Percentiles rank a stretch among this genome's conserved stretches.
Evolutionary conservation across 2,888 invertebrate species (phyloP).

Genomic region (Microplitis manilae): DNA sequence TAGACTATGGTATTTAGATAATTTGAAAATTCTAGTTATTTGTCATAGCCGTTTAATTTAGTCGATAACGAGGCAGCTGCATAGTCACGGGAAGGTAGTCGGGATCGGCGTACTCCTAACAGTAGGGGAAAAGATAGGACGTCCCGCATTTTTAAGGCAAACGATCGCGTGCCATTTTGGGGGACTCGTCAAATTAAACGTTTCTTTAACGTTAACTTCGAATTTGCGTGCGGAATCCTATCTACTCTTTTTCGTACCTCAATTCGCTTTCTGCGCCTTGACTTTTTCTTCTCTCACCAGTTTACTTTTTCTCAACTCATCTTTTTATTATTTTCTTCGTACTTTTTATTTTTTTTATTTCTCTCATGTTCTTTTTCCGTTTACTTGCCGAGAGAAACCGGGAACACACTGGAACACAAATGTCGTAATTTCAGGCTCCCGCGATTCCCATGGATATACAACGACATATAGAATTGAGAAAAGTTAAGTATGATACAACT

Average conservation of each 20-base stretch:
- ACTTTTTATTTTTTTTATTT: slow-evolving; percentile 36
- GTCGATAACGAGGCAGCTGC: slow-evolving; percentile 44
- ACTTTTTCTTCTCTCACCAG: slow-evolving; percentile 27
- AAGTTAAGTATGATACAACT: slow-evolving; percentile 11
- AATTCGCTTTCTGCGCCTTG: slow-evolving; percentile 22
- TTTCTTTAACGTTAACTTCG: slow-evolving; percentile 66
- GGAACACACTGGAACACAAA: slow-evolving; percentile 55
- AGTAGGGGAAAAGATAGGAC: slow-evolving; percentile 14
- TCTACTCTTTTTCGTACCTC: slow-evolving; percentile 42
- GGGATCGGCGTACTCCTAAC: slow-evolving; percentile 7
- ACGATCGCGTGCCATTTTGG: slow-evolving; percentile 65
- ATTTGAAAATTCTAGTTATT: slow-evolving; percentile 53
- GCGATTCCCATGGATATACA: slow-evolving; percentile 39
- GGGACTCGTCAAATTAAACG: slow-evolving; percentile 65
- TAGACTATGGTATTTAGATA: slow-evolving; percentile 50
- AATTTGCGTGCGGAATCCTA: slow-evolving; percentile 64
- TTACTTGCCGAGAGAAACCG: slow-evolving; percentile 29
- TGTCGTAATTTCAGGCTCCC: slow-evolving; percentile 29
- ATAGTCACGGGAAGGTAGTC: slow-evolving; percentile 21
- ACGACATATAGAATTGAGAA: slow-evolving; percentile 3
- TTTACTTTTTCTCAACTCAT: slow-evolving; percentile 11
- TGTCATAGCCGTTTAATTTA: slow-evolving; percentile 47
- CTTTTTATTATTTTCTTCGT: slow-evolving; percentile 23
- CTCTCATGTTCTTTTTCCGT: slow-evolving; percentile 25
- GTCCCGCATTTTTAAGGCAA: slow-evolving; percentile 47